Conservation (phyloP, 2,113 vertebrate species). For the Passer montanus region DNA sequence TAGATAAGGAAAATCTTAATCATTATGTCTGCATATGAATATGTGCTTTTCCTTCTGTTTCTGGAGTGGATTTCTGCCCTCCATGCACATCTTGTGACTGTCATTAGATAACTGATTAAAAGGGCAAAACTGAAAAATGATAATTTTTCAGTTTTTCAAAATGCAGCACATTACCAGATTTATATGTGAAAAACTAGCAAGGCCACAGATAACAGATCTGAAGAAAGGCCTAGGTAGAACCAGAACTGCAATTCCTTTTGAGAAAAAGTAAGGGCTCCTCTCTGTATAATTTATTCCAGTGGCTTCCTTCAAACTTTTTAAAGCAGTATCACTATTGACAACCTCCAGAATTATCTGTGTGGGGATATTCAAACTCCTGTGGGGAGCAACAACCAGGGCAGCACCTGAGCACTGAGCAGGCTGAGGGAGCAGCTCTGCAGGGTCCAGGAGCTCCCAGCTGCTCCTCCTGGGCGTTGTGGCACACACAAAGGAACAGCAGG, state of each 20-base stretch:
- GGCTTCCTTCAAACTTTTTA: neutral
- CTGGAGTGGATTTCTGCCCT: neutral
- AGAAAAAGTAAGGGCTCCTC: neutral
- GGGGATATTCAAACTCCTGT: neutral
- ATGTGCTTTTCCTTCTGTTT: neutral
- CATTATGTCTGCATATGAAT: neutral
- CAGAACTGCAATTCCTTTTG: neutral
- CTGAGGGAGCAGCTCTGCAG: neutral
- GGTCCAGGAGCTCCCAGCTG: slow-evolving; percentile 1
- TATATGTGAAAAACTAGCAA: neutral
- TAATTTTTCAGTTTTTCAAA: neutral
- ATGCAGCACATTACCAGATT: neutral
- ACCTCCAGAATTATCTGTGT: neutral
- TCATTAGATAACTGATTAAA: neutral
- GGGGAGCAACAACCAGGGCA: neutral
- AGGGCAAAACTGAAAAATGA: neutral
- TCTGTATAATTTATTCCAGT: neutral
- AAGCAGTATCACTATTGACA: neutral
- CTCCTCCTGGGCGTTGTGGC: neutral
- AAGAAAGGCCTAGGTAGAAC: neutral
- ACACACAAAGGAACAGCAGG: neutral
- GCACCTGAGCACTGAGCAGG: neutral
- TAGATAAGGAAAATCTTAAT: neutral
- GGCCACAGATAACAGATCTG: neutral
- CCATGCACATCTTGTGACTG: neutral